These are phyloP conservation scores for Aplodontia rufa DNA, from an alignment of 2,113 vertebrate species.

Conservation along the genomic window DNA sequence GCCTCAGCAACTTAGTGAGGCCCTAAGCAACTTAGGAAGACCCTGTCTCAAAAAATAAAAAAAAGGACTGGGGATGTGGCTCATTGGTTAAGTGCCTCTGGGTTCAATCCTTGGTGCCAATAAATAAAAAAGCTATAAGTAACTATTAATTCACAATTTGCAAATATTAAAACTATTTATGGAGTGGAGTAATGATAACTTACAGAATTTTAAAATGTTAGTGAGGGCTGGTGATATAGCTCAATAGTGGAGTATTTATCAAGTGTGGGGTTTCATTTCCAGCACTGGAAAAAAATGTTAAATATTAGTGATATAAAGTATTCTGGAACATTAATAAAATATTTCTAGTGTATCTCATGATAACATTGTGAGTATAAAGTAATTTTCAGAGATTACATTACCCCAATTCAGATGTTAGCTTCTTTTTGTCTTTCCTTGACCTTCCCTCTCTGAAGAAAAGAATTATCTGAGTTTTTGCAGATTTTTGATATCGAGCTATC, in stretches of 20 bases:
- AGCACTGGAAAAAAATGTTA: neutral
- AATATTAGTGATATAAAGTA: neutral
- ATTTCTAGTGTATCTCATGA: neutral
- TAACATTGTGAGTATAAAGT: conserved; percentile 11
- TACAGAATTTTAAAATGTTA: neutral
- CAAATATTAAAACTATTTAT: neutral
- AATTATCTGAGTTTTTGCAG: neutral
- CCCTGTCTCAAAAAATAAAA: too few relatives aligned
- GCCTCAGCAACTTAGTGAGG: too few relatives aligned
- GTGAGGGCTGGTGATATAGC: neutral
- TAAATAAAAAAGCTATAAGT: neutral
- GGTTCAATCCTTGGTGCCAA: too few relatives aligned
- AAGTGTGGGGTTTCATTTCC: neutral
- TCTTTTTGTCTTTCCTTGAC: neutral
- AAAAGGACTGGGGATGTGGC: too few relatives aligned
- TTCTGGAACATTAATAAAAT: neutral
- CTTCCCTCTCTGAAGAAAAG: neutral
- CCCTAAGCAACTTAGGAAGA: too few relatives aligned
- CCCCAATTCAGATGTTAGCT: neutral
- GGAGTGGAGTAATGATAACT: neutral
- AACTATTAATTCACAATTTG: neutral
- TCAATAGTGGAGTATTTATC: neutral
- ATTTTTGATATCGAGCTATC: neutral
- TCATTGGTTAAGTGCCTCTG: too few relatives aligned
- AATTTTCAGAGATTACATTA: conserved; percentile 9